These are phyloP conservation scores for Nicator chloris DNA, from an alignment of 2,113 vertebrate genomes.

Conservation along the genomic window DNA sequence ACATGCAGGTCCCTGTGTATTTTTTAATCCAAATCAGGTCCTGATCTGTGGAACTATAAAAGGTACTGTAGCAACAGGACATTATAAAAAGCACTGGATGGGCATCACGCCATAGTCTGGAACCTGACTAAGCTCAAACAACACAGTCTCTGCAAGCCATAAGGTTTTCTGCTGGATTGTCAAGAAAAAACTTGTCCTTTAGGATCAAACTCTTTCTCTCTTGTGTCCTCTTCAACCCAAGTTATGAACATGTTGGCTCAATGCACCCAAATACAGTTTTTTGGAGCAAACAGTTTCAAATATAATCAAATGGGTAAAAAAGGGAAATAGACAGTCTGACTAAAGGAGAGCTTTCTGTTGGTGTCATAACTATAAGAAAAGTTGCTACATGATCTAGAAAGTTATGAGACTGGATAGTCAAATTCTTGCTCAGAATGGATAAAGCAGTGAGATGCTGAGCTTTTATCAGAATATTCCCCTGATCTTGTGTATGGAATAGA, in stretches of 20 bases:
- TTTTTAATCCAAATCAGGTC: neutral
- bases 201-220: neutral
- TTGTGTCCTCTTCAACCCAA: neutral
- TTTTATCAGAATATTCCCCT: neutral
- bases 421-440: neutral
- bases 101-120: neutral
- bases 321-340: no score
- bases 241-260: neutral
- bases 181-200: neutral
- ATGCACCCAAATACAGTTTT: neutral
- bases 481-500: neutral
- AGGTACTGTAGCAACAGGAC: neutral
- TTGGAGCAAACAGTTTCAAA: neutral
- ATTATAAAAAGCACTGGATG: neutral
- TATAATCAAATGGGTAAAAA: neutral
- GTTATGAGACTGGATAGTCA: neutral
- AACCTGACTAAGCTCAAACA: neutral
- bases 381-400: neutral
- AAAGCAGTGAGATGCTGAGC: neutral
- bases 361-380: neutral
- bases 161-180: neutral
- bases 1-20: neutral
- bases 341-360: neutral
- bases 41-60: neutral
- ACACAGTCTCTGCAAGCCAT: neutral